Conservation (phyloP, 2,888 invertebrate species). For the Ichneumoninae sp. region DNA sequence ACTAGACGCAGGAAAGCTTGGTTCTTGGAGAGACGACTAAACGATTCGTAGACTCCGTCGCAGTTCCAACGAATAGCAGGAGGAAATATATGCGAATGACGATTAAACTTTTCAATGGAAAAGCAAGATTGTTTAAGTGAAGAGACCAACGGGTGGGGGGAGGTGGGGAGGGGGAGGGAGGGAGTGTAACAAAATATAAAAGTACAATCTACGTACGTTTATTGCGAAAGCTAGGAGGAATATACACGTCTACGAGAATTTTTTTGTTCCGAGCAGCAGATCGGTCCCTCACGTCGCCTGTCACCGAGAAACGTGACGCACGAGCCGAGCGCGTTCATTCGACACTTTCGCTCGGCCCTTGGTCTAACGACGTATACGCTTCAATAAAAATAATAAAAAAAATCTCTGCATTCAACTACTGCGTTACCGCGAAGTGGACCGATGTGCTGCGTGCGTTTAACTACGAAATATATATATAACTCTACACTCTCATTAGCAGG, state of each 20-base stretch:
- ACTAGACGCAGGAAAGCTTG: not conserved
- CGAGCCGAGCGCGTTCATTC: constrained; percentile 49
- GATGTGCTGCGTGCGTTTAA: constrained; percentile 9
- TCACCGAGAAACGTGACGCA: constrained; percentile 61
- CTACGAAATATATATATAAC: constrained; percentile 19
- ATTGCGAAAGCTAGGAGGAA: constrained; percentile 34
- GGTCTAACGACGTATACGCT: constrained; percentile 15
- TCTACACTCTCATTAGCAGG: constrained; percentile 44
- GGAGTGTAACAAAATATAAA: not conserved
- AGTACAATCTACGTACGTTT: constrained; percentile 19
- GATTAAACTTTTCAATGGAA: not conserved
- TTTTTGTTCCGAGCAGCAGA: constrained; percentile 21
- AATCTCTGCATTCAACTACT: not conserved
- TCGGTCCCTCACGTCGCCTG: constrained; percentile 51
- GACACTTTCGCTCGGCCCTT: constrained; percentile 47
- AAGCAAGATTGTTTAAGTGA: not conserved
- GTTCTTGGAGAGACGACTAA: not conserved
- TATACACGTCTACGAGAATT: constrained; percentile 12
- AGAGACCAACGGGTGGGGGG: too few species aligned
- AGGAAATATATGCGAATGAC: constrained; percentile 4
- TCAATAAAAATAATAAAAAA: not conserved
- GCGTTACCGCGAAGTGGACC: constrained; percentile 2
- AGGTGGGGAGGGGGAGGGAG: not conserved
- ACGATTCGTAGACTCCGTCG: not conserved
- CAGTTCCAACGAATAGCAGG: not conserved